Conservation (phyloP, 2,113 vertebrate genomes). For the Elephantulus edwardii region DNA sequence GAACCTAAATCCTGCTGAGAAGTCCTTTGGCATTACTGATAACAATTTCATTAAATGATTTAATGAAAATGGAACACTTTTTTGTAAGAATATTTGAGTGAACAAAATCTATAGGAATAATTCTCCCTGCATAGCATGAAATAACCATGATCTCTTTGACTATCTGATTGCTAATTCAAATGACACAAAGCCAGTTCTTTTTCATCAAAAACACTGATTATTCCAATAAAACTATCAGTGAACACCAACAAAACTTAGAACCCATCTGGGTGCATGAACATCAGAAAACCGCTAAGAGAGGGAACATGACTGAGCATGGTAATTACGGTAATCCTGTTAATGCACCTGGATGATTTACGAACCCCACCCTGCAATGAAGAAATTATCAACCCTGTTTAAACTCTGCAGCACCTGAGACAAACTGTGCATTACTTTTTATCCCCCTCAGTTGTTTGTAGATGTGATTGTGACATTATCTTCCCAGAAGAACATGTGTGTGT, state of each 20-base stretch:
- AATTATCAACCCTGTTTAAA: background rate
- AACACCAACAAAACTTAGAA: slow-evolving; percentile 29
- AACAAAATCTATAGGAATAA: background rate
- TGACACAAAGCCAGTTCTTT: background rate
- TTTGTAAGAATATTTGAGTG: background rate
- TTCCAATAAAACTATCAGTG: slow-evolving; percentile 47
- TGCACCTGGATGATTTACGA: background rate
- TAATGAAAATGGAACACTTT: background rate
- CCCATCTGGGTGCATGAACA: background rate
- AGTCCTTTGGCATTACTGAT: background rate
- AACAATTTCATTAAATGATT: background rate
- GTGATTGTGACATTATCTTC: background rate
- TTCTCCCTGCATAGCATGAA: background rate
- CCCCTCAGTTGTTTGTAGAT: background rate
- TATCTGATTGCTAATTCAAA: slow-evolving; percentile 7
- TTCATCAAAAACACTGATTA: slow-evolving; percentile 40
- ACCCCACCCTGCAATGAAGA: background rate
- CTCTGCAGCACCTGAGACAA: background rate
- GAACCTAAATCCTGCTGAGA: background rate
- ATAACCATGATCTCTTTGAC: background rate
- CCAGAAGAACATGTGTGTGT: accelerated
- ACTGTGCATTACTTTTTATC: background rate
- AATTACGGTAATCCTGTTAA: slow-evolving; percentile 46
- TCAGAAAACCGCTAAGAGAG: background rate
- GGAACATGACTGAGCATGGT: background rate